Percentiles rank a stretch among this genome's conserved stretches.
phyloP scores from a whole-genome alignment of 2,888 invertebrate species.

The Sicus ferrugineus region DNA sequence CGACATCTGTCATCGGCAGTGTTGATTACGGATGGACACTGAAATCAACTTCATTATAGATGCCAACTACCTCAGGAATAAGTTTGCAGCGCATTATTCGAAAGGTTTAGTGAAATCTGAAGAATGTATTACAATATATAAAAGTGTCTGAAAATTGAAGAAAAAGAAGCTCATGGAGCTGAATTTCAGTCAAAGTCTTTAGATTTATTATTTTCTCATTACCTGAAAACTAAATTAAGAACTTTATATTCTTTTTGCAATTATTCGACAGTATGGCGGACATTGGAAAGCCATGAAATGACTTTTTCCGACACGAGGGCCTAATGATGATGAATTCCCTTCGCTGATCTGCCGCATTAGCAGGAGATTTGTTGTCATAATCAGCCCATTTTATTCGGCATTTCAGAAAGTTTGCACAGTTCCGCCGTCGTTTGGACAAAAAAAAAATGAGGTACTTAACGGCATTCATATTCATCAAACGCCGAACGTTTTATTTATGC shows the following conservation, averaged over 20 bases:
- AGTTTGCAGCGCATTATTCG: not conserved
- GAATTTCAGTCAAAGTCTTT: not conserved
- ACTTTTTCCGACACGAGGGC: not conserved
- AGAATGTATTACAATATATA: not conserved
- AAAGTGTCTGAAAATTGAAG: not conserved
- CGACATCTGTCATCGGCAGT: not conserved
- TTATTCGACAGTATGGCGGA: not conserved
- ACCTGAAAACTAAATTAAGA: not conserved
- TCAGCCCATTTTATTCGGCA: not conserved
- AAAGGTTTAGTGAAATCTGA: not conserved
- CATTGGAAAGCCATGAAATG: not conserved
- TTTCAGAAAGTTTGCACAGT: constrained; percentile 8
- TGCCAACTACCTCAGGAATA: not conserved
- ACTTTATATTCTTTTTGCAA: not conserved
- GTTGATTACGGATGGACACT: not conserved
- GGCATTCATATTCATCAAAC: constrained; percentile 7
- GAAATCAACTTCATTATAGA: not conserved
- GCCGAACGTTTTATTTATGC: constrained; percentile 52
- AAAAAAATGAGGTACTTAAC: constrained; percentile 21
- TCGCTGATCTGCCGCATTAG: constrained; percentile 1
- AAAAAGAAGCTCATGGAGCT: too few species aligned
- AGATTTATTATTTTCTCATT: not conserved
- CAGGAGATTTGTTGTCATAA: constrained; percentile 15
- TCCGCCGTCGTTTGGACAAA: constrained; percentile 15
- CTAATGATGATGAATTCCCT: not conserved